These are phyloP conservation scores for Hyaena hyaena DNA, from an alignment of 2,113 vertebrate species.

Conservation along the genomic window DNA sequence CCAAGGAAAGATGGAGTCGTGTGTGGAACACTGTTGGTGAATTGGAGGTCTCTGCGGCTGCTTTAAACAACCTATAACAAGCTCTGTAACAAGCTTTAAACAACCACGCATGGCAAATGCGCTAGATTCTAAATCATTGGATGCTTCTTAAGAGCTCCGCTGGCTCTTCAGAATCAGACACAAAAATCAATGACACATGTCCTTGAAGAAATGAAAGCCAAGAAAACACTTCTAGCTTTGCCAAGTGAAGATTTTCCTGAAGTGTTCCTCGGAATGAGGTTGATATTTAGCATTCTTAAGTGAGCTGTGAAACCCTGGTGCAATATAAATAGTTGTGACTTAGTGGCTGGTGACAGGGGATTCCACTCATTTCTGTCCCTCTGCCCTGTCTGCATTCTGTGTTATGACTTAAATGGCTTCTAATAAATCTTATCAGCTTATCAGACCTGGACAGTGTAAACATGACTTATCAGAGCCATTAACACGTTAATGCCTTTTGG, in stretches of 20 bases:
- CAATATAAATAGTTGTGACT: slow-evolving; percentile 20
- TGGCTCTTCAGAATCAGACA: slow-evolving; percentile 44
- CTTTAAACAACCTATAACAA: too few relatives aligned
- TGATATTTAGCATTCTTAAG: slow-evolving; percentile 44
- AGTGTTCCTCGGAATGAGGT: neutral
- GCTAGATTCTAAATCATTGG: slow-evolving; percentile 53
- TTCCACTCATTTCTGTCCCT: neutral
- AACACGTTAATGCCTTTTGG: neutral
- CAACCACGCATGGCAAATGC: slow-evolving; percentile 51
- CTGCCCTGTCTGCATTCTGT: neutral
- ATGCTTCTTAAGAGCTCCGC: slow-evolving; percentile 26
- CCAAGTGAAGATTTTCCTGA: slow-evolving; percentile 58
- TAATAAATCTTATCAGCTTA: slow-evolving; percentile 19
- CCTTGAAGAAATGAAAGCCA: slow-evolving; percentile 67
- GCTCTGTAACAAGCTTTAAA: slow-evolving; percentile 29
- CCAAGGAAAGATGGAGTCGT: neutral
- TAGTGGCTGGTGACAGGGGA: slow-evolving; percentile 14
- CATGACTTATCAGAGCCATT: neutral
- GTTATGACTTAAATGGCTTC: neutral
- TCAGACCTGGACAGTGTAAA: neutral
- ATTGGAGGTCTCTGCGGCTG: neutral
- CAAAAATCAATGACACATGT: slow-evolving; percentile 58
- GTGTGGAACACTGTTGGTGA: neutral
- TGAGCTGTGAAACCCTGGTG: slow-evolving; percentile 21
- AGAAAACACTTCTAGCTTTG: slow-evolving; percentile 27